Conservation (phyloP, 2,888 invertebrate genomes). For the Orthosia incerta region DNA sequence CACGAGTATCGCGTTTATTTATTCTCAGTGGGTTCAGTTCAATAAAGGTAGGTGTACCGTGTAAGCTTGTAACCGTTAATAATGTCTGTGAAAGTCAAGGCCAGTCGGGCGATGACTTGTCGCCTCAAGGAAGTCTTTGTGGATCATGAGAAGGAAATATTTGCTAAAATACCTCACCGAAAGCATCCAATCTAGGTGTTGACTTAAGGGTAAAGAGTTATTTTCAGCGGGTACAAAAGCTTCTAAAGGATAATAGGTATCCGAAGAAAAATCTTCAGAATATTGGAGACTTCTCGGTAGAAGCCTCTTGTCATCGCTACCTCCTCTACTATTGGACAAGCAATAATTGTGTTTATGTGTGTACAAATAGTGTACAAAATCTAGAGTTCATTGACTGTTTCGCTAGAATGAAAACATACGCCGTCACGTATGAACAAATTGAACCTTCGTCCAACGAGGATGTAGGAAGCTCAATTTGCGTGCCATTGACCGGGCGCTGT, state of each 20-base stretch:
- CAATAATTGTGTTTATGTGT: background rate
- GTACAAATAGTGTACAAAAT: conserved; percentile 16
- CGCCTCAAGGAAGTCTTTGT: conserved; percentile 23
- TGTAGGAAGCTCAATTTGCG: conserved; percentile 45
- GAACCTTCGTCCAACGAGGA: conserved; percentile 62
- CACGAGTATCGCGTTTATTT: conserved; percentile 44
- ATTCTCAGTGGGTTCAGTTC: conserved; percentile 37
- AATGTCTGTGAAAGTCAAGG: conserved; percentile 65
- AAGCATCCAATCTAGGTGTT: background rate
- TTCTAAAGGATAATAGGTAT: background rate
- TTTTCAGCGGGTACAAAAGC: background rate
- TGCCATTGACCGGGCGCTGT: conserved; percentile 51
- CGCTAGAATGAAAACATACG: conserved; percentile 25
- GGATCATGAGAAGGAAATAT: conserved; percentile 37
- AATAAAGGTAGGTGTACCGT: conserved; percentile 40
- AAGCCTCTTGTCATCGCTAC: background rate
- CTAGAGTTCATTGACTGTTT: conserved; percentile 54
- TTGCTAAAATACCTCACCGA: conserved; percentile 21
- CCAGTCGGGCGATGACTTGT: conserved; percentile 60
- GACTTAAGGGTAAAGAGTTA: conserved; percentile 1
- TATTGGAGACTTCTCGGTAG: background rate
- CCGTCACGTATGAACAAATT: conserved; percentile 53
- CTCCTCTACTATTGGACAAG: background rate
- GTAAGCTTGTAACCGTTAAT: conserved; percentile 46
- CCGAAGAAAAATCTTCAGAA: background rate